Conservation (phyloP, 2,797 vertebrate species). For the Myotis myotis region DNA sequence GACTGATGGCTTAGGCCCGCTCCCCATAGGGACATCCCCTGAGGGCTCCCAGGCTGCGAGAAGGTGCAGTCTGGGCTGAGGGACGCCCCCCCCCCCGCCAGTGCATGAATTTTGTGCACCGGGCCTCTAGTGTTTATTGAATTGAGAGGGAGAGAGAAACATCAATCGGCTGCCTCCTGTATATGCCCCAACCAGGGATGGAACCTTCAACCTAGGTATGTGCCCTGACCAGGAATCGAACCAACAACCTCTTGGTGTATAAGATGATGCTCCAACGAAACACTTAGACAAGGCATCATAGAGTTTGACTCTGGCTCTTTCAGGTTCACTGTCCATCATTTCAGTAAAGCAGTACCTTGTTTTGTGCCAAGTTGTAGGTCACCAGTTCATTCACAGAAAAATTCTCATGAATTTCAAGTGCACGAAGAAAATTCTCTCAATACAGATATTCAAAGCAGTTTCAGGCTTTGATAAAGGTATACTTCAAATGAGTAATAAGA, state of each 20-base stretch:
- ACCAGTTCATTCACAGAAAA: neutral
- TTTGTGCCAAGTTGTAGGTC: neutral
- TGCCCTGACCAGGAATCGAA: neutral
- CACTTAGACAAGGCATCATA: neutral
- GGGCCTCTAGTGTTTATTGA: neutral
- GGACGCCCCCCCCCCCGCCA: no score
- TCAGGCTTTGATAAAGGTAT: conserved; percentile 32
- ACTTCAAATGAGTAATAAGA: conserved; percentile 46
- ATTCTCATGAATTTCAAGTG: neutral
- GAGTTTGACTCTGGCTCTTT: neutral
- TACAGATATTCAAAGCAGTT: neutral
- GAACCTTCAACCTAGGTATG: neutral
- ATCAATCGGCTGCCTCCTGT: neutral
- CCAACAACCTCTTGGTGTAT: neutral
- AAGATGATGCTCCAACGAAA: neutral
- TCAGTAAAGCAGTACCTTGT: neutral
- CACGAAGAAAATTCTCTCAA: neutral
- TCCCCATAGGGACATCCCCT: no score
- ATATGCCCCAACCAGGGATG: neutral
- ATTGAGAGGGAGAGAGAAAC: neutral
- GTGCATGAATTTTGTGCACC: no score
- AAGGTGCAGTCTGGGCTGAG: no score
- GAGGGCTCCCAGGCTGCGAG: no score
- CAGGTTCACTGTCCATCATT: neutral
- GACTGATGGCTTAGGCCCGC: no score